Conservation (phyloP, 2,888 invertebrate genomes). For the Cosmia trapezina region DNA sequence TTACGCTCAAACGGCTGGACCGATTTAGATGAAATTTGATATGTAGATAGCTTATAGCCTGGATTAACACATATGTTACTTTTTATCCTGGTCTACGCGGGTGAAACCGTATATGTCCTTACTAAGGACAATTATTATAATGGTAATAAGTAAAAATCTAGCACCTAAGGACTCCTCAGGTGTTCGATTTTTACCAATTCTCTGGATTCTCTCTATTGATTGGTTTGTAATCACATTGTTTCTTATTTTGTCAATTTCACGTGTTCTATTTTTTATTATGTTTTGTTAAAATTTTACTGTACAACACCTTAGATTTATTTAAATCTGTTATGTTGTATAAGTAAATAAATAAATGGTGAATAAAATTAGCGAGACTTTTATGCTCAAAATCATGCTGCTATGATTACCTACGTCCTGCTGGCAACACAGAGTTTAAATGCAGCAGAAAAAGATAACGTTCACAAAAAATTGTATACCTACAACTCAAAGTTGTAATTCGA, state of each 20-base stretch:
- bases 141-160: too few species aligned
- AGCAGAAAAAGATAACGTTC: neutral
- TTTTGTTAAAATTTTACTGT: neutral
- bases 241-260: neutral
- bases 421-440: neutral
- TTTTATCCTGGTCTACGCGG: too few species aligned
- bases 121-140: too few species aligned
- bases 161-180: too few species aligned
- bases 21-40: too few species aligned
- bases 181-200: too few species aligned
- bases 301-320: neutral
- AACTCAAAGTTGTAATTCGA: neutral
- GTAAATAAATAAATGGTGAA: neutral
- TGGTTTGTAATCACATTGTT: neutral
- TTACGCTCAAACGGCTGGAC: too few species aligned
- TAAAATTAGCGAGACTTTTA: neutral
- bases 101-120: too few species aligned
- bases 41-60: too few species aligned
- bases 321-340: neutral
- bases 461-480: neutral
- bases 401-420: neutral
- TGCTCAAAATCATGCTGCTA: neutral
- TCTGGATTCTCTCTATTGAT: too few species aligned
- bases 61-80: too few species aligned
- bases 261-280: neutral